Base-by-base conservation (phyloP, 2,113 vertebrate genomes). In the Protomyctophum bolini region DNA sequence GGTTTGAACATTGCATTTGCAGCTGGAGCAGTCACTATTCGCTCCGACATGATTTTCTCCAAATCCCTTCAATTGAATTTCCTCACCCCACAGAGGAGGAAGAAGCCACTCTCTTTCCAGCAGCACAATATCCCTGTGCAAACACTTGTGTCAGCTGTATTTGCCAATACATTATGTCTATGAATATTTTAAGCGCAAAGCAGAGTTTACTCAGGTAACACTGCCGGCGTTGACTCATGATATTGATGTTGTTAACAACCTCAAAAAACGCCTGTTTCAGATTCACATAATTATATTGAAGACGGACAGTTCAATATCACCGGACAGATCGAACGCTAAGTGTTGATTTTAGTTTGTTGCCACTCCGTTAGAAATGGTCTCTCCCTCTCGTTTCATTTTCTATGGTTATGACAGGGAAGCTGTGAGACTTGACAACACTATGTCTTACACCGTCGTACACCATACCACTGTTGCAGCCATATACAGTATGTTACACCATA, bases 61-160 rank as follows among this genome's bases (percentile, higher is more conserved):
- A 86, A 89, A 89, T 86, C 87, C 33, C 82, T 81, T 81, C 71
- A 78, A 76, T 83, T 83, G 73, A 84, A 87, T 89, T 76, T 70
- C 73, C 82, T 63, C 80, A 28, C 15, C 67, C 76, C 80, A 75
- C 12, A 3, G 41, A 11, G 68, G 84, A 73, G 48, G 60, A 75
- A 73, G 76, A 72, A 9, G 79, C 75, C 69, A 73, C 82, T 80
- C 55, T 68, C 60, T 58, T 72, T 78, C 72, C 74, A 83, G 74
- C 70, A 72, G 74, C 70, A 72, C 71, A 71, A 66, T 80, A 81
- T 89, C 81, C 84, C 76, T 1, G 56, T 83, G 86, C 82, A 76
- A 87, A 87, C 73, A 81, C 78, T 82, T 58, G 80, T 61, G n/a
- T 87, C 84, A 86, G 87, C 82, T 80, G 72, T 85, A 71, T 81